Base-by-base conservation (phyloP, 1,140 invertebrate genomes). In the Gryllus bimaculatus region DNA sequence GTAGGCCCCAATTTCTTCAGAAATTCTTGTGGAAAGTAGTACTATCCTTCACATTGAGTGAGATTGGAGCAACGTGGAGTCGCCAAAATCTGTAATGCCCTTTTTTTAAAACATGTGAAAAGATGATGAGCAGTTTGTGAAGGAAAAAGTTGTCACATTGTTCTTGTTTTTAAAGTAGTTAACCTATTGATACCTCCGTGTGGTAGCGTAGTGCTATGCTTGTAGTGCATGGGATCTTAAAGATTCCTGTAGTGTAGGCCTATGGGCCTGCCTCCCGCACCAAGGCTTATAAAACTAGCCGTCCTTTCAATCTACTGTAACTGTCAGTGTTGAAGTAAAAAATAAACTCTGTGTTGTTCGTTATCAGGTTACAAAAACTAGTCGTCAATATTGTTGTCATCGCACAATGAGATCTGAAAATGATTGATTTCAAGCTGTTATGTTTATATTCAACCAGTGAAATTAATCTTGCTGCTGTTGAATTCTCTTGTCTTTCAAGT, bases 381-480 rank as follows among this genome's bases (percentile, higher is more conserved):
- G 76, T 77, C 76, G 48, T 77, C 76, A 77, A 20, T 77, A 77
- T 77, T 77, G 76, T 77, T 77, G 76, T 77, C 76, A 54, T 77
- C 48, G 76, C 76, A 77, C 76, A 77, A n/a, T 54, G 76, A 77
- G n/a, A 77, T 77, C 76, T 48, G 47, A 77, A 48, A 12, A 66
- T 13, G 54, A 18, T 66, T 66, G 54, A 66, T 66, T 66, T 66
- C 54, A 13, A 66, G 54, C 10, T 66, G 54, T 66, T 66, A 66
- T 66, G 54, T 66, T 66, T 3, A 66, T 66, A 66, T 66, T 66
- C 54, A 66, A 66, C 18, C 54, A 66, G 18, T 66, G 54, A 18
- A 66, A 66, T 66, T 66, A 18, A 66, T 13, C 54, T 13, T 66
- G 18, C 54, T 13, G 18, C 54, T 7, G 18, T 66, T 66, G 10